Percentiles rank a stretch among this genome's conserved stretches.
These are phyloP conservation scores for Trichogramma pretiosum DNA, from an alignment of 1,140 invertebrate species.

Conservation along the genomic window DNA sequence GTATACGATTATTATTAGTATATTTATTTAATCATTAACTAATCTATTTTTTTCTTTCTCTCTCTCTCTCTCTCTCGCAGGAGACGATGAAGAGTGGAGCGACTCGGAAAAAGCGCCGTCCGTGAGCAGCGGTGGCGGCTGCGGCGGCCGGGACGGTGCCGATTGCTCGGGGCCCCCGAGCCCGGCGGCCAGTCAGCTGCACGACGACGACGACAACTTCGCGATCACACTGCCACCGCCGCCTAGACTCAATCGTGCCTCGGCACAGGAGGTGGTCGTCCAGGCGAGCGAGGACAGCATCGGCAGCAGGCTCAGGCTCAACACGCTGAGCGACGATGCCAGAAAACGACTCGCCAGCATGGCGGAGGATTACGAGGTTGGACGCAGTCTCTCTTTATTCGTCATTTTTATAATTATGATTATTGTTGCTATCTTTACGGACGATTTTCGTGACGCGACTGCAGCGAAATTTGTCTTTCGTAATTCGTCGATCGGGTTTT, in stretches of 20 bases:
- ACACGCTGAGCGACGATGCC: slow-evolving; percentile 37
- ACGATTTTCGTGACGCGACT: no score
- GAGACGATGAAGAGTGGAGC: slow-evolving; percentile 47
- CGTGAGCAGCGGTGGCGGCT: slow-evolving; percentile 42
- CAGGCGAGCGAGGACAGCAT: slow-evolving; percentile 32
- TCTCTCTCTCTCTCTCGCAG: slow-evolving; percentile 30
- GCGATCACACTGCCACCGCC: slow-evolving; percentile 28
- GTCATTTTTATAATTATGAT: neutral
- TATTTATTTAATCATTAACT: no score
- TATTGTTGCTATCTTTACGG: no score
- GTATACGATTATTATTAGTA: no score
- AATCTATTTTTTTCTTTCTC: no score
- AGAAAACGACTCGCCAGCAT: slow-evolving; percentile 33
- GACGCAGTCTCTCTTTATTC: neutral
- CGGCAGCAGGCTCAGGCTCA: slow-evolving; percentile 33
- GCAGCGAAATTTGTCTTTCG: no score
- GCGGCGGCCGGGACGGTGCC: slow-evolving; percentile 38
- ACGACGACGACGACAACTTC: slow-evolving; percentile 31
- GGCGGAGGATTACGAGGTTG: slow-evolving; percentile 40
- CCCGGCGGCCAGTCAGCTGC: slow-evolving; percentile 24
- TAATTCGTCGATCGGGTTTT: no score
- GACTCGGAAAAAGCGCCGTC: slow-evolving; percentile 44
- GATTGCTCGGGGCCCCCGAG: slow-evolving; percentile 40
- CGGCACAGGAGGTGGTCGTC: no score
- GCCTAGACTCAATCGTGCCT: slow-evolving; percentile 35